These are phyloP conservation scores for Cephus rjabovi DNA, from an alignment of 2,888 invertebrate genomes.

Conservation along the genomic window DNA sequence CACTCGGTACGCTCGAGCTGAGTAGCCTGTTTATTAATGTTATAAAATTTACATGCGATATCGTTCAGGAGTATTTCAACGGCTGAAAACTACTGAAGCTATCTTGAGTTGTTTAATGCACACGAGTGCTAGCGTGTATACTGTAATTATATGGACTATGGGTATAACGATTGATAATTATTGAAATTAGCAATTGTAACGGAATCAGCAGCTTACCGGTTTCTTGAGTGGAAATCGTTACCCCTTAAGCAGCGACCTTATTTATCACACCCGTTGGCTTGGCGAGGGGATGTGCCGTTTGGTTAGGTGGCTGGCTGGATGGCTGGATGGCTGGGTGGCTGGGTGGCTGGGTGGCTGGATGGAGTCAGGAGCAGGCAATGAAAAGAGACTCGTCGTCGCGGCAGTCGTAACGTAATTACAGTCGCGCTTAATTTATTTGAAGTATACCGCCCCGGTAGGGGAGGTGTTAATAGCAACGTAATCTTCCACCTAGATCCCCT, in stretches of 20 bases:
- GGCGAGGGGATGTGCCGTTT: background rate
- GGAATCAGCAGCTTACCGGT: background rate
- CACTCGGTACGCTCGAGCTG: background rate
- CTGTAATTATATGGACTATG: background rate
- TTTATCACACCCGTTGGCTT: background rate
- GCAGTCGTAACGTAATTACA: slow-evolving; percentile 60
- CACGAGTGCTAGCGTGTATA: background rate
- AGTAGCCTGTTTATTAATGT: too few species aligned
- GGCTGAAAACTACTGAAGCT: too few species aligned
- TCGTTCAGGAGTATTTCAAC: too few species aligned
- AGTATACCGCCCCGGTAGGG: slow-evolving; percentile 52
- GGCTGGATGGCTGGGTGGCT: background rate
- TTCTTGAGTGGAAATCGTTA: background rate
- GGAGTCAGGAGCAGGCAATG: background rate
- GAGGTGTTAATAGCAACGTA: slow-evolving; percentile 62
- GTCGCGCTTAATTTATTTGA: slow-evolving; percentile 64
- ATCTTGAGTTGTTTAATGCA: background rate
- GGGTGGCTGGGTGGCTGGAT: background rate
- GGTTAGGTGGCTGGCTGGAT: background rate
- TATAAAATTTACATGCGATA: too few species aligned
- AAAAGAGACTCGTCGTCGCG: slow-evolving; percentile 32
- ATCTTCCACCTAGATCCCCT: slow-evolving; percentile 36
- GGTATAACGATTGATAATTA: background rate
- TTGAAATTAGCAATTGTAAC: background rate
- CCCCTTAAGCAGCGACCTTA: background rate